Percentiles rank a stretch among this genome's conserved stretches.
Conservation (phyloP, 2,113 vertebrate species). For the Odontophorus gujanensis region DNA sequence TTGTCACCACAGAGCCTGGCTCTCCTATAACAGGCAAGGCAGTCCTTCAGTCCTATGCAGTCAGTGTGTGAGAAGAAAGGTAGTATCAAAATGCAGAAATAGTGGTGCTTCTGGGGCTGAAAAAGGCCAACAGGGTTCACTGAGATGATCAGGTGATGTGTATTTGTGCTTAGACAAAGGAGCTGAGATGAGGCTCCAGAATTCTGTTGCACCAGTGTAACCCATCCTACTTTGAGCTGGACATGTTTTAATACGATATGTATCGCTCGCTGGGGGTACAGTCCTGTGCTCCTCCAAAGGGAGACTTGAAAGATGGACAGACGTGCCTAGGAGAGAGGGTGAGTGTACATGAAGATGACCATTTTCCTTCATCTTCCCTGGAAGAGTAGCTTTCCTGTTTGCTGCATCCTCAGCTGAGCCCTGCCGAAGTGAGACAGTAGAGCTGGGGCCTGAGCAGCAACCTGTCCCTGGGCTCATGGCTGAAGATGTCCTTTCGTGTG, state of each 20-base stretch:
- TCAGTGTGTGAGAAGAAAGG: not conserved
- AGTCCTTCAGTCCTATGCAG: not conserved
- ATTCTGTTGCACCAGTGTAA: not conserved
- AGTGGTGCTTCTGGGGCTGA: not conserved
- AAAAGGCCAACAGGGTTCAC: not conserved
- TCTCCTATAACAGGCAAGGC: not conserved
- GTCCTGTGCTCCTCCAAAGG: rapidly evolving
- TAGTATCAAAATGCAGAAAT: not conserved
- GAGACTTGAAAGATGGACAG: not conserved
- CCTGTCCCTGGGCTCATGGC: not conserved
- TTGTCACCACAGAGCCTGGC: not conserved
- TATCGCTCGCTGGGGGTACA: not conserved
- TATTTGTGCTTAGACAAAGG: not conserved
- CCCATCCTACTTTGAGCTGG: not conserved
- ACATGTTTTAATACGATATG: not conserved
- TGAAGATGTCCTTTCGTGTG: not conserved
- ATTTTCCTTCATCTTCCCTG: not conserved
- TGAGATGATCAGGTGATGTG: not conserved
- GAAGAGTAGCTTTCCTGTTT: not conserved
- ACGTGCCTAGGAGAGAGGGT: not conserved
- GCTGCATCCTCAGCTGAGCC: not conserved
- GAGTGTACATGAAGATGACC: not conserved
- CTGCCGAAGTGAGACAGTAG: not conserved
- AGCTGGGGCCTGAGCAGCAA: not conserved
- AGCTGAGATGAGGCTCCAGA: not conserved